Evolutionary conservation across 2,888 invertebrate species (phyloP).

Genomic region (Archips xylosteana): DNA sequence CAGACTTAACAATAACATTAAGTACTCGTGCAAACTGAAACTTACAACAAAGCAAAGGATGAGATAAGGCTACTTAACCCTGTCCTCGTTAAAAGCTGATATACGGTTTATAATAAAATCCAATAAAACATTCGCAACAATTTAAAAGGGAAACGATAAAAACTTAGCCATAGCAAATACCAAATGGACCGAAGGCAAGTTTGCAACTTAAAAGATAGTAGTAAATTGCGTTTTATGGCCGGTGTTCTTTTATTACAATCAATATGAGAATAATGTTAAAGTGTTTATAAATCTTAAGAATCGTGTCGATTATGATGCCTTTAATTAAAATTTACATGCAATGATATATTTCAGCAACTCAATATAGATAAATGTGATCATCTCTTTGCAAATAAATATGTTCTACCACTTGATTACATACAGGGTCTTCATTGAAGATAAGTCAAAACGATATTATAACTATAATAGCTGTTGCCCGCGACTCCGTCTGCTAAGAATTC

Average conservation of each 20-base stretch:
- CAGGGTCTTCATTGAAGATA: neutral
- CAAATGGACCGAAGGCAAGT: slow-evolving; percentile 65
- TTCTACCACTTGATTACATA: neutral
- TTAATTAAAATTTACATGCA: slow-evolving; percentile 16
- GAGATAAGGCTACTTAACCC: slow-evolving; percentile 79
- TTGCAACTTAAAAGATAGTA: slow-evolving; percentile 67
- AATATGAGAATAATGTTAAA: slow-evolving; percentile 34
- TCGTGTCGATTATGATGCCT: neutral
- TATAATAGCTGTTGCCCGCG: no score
- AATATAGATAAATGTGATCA: neutral
- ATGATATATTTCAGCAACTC: neutral
- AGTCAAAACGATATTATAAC: no score
- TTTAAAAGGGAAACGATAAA: slow-evolving; percentile 81
- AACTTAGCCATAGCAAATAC: slow-evolving; percentile 68
- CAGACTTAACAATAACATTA: slow-evolving; percentile 44
- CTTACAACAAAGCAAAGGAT: slow-evolving; percentile 75
- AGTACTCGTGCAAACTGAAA: slow-evolving; percentile 50
- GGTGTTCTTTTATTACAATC: slow-evolving; percentile 53
- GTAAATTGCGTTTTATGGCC: slow-evolving; percentile 78
- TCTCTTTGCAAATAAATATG: neutral
- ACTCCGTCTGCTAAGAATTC: no score
- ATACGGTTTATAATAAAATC: slow-evolving; percentile 81
- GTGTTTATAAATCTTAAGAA: slow-evolving; percentile 11
- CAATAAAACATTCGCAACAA: slow-evolving; percentile 84
- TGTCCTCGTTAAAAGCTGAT: slow-evolving; percentile 80